Percentiles rank a stretch among this genome's conserved stretches.
phyloP scores from a whole-genome alignment of 2,888 invertebrate species.

The Ischnus inquisitorius region DNA sequence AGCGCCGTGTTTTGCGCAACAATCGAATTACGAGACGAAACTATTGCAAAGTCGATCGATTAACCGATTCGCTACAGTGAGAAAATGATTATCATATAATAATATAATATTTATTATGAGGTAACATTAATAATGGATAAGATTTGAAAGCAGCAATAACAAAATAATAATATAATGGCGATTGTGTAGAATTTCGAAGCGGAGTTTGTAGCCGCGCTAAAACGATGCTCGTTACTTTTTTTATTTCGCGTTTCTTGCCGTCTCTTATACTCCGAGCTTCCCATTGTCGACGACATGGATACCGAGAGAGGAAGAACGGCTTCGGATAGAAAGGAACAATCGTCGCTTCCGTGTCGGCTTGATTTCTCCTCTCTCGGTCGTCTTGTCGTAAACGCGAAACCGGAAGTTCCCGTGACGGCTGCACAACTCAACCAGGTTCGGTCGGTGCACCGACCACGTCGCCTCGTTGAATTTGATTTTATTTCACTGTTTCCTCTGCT shows the following conservation, averaged over 20 bases:
- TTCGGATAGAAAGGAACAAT: constrained; percentile 31
- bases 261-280: background rate
- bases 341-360: constrained; percentile 31
- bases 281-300: constrained; percentile 9
- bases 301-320: background rate
- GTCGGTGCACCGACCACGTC: background rate
- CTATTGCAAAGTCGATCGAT: background rate
- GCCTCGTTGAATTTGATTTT: background rate
- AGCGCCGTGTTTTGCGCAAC: too few relatives aligned
- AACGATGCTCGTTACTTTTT: constrained; percentile 23
- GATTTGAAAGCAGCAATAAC: background rate
- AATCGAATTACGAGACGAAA: too few relatives aligned
- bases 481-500: background rate
- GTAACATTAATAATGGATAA: too few relatives aligned
- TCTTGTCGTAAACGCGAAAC: constrained; percentile 41
- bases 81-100: too few relatives aligned
- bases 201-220: background rate
- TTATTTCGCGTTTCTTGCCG: background rate
- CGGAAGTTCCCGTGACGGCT: constrained; percentile 29
- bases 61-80: background rate
- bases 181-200: background rate
- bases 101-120: too few relatives aligned
- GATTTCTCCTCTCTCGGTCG: constrained; percentile 26
- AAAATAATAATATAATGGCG: background rate
- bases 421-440: background rate